Evolutionary conservation across 2,888 invertebrate genomes (phyloP).

Genomic region (Tinea pellionella): DNA sequence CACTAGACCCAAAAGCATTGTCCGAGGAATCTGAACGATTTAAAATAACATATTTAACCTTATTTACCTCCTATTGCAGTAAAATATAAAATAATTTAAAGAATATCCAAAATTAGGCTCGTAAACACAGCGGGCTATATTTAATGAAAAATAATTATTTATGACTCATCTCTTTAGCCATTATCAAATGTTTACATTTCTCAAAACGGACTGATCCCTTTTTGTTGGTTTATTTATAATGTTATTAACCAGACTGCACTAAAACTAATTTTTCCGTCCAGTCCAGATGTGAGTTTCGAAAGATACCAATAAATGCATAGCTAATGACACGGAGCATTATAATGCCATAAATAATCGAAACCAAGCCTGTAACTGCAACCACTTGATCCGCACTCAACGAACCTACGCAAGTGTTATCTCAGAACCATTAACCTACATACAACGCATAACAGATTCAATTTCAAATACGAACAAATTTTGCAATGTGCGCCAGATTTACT

Average conservation of each 20-base stretch:
- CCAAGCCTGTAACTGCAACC: neutral
- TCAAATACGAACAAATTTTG: conserved; percentile 41
- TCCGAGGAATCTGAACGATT: neutral
- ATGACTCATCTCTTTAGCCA: neutral
- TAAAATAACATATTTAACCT: neutral
- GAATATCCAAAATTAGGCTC: too few species aligned
- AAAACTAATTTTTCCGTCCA: neutral
- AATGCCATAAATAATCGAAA: neutral
- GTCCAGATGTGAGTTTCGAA: neutral
- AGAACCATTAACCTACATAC: conserved; percentile 56
- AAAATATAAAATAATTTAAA: too few species aligned
- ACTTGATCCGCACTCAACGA: neutral
- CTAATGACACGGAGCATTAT: neutral
- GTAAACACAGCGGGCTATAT: too few species aligned
- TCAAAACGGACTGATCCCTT: too few species aligned
- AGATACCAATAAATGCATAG: neutral
- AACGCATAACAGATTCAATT: conserved; percentile 48
- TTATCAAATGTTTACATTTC: neutral
- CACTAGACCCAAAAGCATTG: conserved; percentile 1
- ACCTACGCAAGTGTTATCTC: conserved; percentile 25
- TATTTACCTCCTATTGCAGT: neutral
- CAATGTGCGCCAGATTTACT: conserved; percentile 30
- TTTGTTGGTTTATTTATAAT: too few species aligned
- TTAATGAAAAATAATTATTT: neutral
- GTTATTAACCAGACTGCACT: too few species aligned